phyloP scores from a whole-genome alignment of 2,888 invertebrate species.

The Eueremaeus valkanovi region DNA sequence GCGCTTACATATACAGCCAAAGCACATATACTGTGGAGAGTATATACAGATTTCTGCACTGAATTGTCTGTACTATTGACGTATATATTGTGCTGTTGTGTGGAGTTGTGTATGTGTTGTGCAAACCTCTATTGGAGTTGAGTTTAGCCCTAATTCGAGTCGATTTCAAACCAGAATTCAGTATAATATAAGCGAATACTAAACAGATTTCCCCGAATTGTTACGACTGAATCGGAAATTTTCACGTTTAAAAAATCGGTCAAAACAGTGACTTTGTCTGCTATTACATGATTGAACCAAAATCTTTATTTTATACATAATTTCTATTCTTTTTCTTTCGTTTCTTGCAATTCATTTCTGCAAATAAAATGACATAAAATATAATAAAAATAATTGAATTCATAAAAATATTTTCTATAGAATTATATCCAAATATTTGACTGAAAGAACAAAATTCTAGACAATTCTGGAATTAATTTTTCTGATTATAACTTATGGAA shows the following conservation, averaged over 20 bases:
- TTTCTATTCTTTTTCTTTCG: background rate
- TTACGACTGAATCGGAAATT: background rate
- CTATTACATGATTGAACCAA: conserved; percentile 3
- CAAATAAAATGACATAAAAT: too few species aligned
- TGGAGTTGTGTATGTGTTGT: background rate
- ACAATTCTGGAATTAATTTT: too few species aligned
- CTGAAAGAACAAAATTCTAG: too few species aligned
- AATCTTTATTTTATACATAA: background rate
- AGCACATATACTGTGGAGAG: background rate
- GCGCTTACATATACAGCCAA: too few species aligned
- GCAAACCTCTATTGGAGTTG: background rate
- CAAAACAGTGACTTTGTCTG: background rate
- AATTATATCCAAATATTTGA: too few species aligned
- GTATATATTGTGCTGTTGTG: background rate
- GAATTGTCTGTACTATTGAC: too few species aligned
- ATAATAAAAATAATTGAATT: too few species aligned
- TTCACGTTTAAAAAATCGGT: background rate
- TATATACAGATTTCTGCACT: background rate
- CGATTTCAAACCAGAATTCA: background rate
- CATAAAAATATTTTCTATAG: too few species aligned
- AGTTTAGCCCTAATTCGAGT: background rate
- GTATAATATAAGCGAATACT: background rate
- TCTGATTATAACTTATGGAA: too few species aligned
- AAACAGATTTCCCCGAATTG: conserved; percentile 8
- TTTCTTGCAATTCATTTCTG: background rate